phyloP scores from a whole-genome alignment of 2,888 invertebrate genomes.

The Philereme vetulata region DNA sequence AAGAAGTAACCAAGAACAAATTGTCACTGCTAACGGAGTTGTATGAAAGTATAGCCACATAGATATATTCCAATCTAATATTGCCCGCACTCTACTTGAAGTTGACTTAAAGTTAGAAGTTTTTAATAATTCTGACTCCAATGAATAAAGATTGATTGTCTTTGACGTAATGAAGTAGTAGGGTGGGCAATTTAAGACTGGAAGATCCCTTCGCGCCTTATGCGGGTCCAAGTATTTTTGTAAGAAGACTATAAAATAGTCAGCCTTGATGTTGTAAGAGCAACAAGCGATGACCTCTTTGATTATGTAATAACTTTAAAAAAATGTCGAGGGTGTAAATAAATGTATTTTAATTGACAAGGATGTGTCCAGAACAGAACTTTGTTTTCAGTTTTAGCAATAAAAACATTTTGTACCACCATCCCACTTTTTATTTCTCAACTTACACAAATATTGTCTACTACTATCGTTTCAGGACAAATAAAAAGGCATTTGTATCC shows the following conservation, averaged over 20 bases:
- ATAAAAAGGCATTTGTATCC: slow-evolving; percentile 15
- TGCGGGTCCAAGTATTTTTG: slow-evolving; percentile 13
- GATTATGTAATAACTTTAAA: slow-evolving; percentile 1
- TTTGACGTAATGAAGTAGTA: too few species aligned
- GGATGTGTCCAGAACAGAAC: slow-evolving; percentile 12
- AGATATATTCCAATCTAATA: too few species aligned
- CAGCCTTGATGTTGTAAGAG: slow-evolving; percentile 6
- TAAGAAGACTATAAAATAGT: slow-evolving; percentile 23
- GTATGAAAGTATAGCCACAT: slow-evolving; percentile 7
- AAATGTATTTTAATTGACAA: slow-evolving; percentile 20
- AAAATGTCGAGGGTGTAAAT: slow-evolving; percentile 9
- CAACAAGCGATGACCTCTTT: slow-evolving; percentile 2
- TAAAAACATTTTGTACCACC: slow-evolving; percentile 16
- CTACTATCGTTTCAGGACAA: background rate
- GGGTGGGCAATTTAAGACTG: too few species aligned
- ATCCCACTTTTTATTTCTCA: slow-evolving; percentile 2
- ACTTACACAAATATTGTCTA: background rate
- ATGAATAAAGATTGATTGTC: too few species aligned
- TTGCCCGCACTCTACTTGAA: too few species aligned
- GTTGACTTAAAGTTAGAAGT: too few species aligned
- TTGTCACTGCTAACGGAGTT: slow-evolving; percentile 9
- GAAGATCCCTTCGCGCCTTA: background rate
- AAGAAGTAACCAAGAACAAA: background rate
- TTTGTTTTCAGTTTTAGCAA: slow-evolving; percentile 20
- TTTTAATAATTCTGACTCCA: too few species aligned